These are phyloP conservation scores for Mastacembelus armatus DNA, from an alignment of 2,797 vertebrate species.

Conservation along the genomic window DNA sequence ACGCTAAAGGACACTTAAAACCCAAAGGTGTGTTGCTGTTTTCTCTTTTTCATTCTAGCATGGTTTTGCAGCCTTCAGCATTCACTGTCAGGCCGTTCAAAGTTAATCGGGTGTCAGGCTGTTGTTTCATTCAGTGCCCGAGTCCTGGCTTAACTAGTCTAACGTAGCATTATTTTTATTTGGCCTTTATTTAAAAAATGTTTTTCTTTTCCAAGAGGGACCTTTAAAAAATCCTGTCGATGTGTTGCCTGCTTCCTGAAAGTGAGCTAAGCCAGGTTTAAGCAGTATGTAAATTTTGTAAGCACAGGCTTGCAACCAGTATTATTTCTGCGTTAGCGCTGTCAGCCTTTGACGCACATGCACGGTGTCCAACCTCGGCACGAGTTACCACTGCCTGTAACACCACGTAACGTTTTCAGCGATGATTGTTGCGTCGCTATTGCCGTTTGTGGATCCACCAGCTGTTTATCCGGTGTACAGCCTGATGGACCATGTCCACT, in stretches of 20 bases:
- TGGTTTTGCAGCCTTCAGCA: conserved; percentile 10
- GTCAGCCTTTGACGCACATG: background rate
- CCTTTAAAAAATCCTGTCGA: background rate
- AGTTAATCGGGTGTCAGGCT: conserved; percentile 55
- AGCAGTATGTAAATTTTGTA: background rate
- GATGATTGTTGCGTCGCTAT: accelerated
- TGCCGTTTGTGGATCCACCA: background rate
- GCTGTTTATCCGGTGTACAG: background rate
- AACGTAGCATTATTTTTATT: background rate
- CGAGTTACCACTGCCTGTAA: background rate
- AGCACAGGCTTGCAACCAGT: no score
- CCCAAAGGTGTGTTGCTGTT: conserved; percentile 73
- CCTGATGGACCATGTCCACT: conserved; percentile 16
- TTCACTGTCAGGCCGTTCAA: conserved; percentile 51
- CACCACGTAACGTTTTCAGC: background rate
- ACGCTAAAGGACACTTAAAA: conserved; percentile 59
- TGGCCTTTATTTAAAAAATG: no score
- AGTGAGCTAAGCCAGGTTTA: background rate
- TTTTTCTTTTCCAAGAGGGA: no score
- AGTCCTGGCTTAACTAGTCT: no score
- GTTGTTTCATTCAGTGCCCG: conserved; percentile 13
- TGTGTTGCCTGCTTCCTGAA: background rate
- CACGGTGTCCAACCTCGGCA: background rate
- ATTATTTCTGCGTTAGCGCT: no score
- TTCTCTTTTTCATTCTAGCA: background rate